Conservation (phyloP, 2,888 invertebrate species). For the Hypena proboscidalis region DNA sequence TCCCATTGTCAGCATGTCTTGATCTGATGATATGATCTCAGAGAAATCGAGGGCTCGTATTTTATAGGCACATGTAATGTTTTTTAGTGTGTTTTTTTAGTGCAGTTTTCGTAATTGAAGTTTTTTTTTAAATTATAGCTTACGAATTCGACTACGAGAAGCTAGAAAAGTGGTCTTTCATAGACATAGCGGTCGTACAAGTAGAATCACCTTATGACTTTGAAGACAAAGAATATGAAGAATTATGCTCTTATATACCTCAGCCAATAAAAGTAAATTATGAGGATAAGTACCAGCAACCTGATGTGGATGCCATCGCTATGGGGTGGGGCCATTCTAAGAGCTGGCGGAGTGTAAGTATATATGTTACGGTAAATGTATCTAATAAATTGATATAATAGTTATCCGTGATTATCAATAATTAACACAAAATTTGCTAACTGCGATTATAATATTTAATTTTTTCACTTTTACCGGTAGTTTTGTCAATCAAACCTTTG, state of each 20-base stretch:
- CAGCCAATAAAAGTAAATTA: conserved; percentile 45
- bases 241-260: conserved; percentile 49
- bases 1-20: too few species aligned
- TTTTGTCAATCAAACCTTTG: too few species aligned
- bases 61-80: too few species aligned
- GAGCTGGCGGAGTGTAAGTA: conserved; percentile 46
- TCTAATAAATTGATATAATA: conserved; percentile 3
- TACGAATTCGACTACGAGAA: conserved; percentile 48
- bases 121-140: conserved; percentile 38
- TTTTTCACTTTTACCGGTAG: too few species aligned
- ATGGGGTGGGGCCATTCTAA: conserved; percentile 53
- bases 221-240: conserved; percentile 15
- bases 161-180: conserved; percentile 52
- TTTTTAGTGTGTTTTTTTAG: too few species aligned
- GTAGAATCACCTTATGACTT: conserved; percentile 55
- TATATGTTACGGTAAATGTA: not conserved
- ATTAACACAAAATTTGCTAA: too few species aligned
- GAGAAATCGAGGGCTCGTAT: too few species aligned
- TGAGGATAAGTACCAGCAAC: conserved; percentile 38
- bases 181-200: conserved; percentile 58
- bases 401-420: too few species aligned
- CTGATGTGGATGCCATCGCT: conserved; percentile 40
- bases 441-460: too few species aligned
- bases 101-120: too few species aligned
- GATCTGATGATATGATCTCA: too few species aligned